Conservation (phyloP, 2,797 vertebrate species). For the Rhadinocentrus ornatus region DNA sequence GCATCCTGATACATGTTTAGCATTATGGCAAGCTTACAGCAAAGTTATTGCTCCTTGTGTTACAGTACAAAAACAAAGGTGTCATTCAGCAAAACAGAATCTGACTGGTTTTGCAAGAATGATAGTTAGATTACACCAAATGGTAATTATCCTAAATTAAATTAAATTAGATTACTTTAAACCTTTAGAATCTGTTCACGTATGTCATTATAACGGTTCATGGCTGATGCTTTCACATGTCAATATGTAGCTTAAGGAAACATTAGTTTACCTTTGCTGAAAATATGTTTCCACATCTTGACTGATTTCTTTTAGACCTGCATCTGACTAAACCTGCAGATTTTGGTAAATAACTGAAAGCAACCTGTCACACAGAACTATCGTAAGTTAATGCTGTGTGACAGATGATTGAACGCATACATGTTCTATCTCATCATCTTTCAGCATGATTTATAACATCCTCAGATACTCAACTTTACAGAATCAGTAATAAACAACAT, state of each 20-base stretch:
- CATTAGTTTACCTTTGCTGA: neutral
- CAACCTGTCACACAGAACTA: too few species aligned
- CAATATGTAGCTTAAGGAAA: neutral
- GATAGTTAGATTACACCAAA: too few species aligned
- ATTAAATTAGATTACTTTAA: neutral
- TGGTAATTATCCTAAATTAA: too few species aligned
- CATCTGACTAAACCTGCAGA: neutral
- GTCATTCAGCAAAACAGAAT: too few species aligned
- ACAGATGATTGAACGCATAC: neutral
- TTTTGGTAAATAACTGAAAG: too few species aligned
- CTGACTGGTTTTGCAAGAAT: too few species aligned
- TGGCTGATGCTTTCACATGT: neutral
- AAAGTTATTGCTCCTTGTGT: neutral
- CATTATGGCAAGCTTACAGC: neutral
- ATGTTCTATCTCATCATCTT: neutral
- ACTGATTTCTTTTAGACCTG: neutral
- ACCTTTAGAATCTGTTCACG: neutral
- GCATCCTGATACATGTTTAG: neutral
- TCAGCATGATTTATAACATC: neutral
- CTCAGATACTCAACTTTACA: too few species aligned
- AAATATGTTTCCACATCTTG: neutral
- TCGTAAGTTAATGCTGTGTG: neutral
- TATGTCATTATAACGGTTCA: neutral
- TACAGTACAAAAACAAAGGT: neutral
- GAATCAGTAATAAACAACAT: too few species aligned